Conservation (phyloP, 1,140 invertebrate species). For the Bombus waltoni region DNA sequence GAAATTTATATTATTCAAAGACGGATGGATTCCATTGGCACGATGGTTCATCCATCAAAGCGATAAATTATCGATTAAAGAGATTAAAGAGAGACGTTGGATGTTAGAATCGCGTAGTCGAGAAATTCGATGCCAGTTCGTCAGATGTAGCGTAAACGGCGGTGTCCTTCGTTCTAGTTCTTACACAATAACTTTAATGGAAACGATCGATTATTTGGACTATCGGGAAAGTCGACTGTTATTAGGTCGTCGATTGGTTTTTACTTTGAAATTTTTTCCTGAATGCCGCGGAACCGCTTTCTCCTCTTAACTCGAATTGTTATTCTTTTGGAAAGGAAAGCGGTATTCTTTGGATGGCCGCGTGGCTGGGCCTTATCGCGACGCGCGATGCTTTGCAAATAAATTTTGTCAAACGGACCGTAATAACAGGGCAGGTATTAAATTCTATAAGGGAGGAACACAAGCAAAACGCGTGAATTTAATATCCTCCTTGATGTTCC, state of each 20-base stretch:
- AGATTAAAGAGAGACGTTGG: not conserved
- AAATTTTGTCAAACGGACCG: slow-evolving; percentile 3
- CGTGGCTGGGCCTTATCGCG: not conserved
- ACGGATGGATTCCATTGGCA: not conserved
- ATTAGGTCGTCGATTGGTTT: no score
- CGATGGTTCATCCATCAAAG: not conserved
- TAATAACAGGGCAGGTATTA: not conserved
- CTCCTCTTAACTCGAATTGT: no score
- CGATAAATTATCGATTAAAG: not conserved
- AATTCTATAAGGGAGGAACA: not conserved
- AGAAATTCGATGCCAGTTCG: no score
- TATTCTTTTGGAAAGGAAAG: no score
- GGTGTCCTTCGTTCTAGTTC: no score
- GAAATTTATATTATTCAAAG: not conserved
- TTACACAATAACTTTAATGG: no score
- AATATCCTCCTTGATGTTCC: slow-evolving; percentile 17
- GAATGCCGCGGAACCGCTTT: no score
- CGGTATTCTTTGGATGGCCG: not conserved
- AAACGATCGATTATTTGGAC: no score
- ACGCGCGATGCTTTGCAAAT: not conserved
- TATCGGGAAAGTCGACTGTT: no score
- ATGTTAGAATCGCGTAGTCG: no score
- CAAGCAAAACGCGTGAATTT: slow-evolving; percentile 18
- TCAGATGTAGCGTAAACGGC: no score
- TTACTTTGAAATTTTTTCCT: accelerated